Evolutionary conservation across 1,140 invertebrate species (phyloP), one percentile per base, ranked within the genome.

Genomic region (Lethrus apterus): DNA sequence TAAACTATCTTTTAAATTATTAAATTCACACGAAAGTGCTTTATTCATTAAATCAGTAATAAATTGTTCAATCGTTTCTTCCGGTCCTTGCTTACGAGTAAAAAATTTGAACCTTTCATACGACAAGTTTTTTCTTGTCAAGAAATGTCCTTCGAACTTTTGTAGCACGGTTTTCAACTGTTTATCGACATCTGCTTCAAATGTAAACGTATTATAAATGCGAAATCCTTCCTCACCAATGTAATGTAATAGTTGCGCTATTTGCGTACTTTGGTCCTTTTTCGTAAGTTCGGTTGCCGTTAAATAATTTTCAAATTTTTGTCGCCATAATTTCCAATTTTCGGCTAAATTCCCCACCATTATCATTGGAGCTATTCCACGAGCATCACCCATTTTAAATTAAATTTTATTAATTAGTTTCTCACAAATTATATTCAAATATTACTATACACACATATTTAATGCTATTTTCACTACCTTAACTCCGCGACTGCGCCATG

Each of bases 81-180:
- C 49, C 8, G 31, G 23, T 32, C 32, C 11, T 18, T 59, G 54
- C 17, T 48, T 26, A 4, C 52, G 30, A 11, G 19, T 50, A 34
- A 55, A 46, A 43, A 59, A 59, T 21, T 47, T 52, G 9, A 51
- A 51, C 8, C 50, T 33, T 36, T 55, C 52, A 42, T 53, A 57
- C 4, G 54, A 26, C 20, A 48, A 32, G 29, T 59, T 57, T 34
- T 47, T 44, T 40, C 20, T 21, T 2, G 36, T 40, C 9, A 47
- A 32, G 43, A 53, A 57, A 44, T 57, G 48, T 15, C 26, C 21
- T 1, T 57, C 21, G 26, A 55, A 59, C 24, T 35, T 43, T 31
- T 42, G 24, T 4, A 51, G 10, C 10, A 55, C 53, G 8, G 18
- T 30, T 3, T 42, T 18, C 4, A 26, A 41, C 47, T 54, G 51